A percentile compares a stretch with the other conserved stretches of the same genome.
These are phyloP conservation scores for Colaptes auratus DNA, from an alignment of 2,113 vertebrate species.

Conservation along the genomic window DNA sequence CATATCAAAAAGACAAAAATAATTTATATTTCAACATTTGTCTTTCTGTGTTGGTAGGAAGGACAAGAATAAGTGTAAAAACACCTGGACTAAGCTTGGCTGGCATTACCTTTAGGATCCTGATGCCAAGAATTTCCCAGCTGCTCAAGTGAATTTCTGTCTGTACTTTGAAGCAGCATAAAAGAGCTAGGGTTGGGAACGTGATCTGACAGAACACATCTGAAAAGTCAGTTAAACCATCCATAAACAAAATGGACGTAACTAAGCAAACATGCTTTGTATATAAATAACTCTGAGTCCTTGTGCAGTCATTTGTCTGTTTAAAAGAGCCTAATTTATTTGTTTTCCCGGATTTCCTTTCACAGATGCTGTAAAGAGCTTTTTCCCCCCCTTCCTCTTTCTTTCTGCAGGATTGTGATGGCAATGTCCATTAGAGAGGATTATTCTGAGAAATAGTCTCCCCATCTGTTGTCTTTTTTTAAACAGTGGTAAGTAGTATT, in stretches of 20 bases:
- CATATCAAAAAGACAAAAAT: background rate
- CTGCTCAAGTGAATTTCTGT: background rate
- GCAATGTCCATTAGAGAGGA: constrained; percentile 24
- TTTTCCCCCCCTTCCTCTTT: background rate
- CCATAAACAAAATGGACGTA: background rate
- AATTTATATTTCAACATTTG: background rate
- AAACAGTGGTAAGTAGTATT: constrained; percentile 11
- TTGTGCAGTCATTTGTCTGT: background rate
- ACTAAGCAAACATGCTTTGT: background rate
- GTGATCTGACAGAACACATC: background rate
- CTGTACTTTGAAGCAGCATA: background rate
- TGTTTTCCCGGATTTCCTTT: constrained; percentile 24
- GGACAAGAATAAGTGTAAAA: background rate
- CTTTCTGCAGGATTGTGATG: background rate
- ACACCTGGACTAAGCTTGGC: background rate
- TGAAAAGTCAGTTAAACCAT: constrained; percentile 13
- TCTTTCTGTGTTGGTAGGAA: background rate
- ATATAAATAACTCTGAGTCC: background rate
- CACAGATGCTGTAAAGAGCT: background rate
- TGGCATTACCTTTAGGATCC: background rate
- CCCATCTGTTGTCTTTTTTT: constrained; percentile 20
- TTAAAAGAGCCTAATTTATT: constrained; percentile 31
- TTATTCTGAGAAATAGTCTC: constrained; percentile 26
- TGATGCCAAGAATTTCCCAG: background rate
- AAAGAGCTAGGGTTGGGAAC: background rate